Evolutionary conservation across 1,140 invertebrate genomes (phyloP).

Genomic region (Lamellibrachia luymesi): DNA sequence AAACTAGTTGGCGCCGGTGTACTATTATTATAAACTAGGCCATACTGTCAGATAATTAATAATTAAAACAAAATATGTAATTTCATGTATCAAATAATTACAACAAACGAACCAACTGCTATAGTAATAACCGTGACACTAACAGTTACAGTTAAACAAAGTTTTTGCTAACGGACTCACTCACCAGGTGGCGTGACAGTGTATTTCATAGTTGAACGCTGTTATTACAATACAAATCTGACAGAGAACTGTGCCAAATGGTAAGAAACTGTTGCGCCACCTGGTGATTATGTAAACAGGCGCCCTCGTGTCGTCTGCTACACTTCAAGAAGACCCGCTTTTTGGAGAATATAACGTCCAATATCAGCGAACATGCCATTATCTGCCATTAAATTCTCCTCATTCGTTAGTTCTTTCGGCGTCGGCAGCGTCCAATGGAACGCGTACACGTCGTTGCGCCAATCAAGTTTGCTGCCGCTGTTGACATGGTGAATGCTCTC

Average conservation of each 20-base stretch:
- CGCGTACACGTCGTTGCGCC: conserved; percentile 26
- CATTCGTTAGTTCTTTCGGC: conserved; percentile 21
- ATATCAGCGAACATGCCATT: conserved; percentile 27
- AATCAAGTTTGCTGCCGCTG: conserved; percentile 22
- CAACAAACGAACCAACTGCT: no score
- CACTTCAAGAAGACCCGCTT: conserved; percentile 16
- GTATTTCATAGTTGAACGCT: not conserved
- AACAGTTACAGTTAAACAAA: no score
- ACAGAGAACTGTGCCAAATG: not conserved
- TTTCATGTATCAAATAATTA: no score
- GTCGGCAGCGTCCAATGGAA: conserved; percentile 31
- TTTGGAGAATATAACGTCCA: conserved; percentile 21
- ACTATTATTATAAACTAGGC: no score
- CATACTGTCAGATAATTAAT: no score
- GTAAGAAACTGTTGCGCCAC: not conserved
- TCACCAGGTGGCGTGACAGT: not conserved
- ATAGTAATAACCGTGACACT: no score
- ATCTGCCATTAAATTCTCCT: conserved; percentile 12
- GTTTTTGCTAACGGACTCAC: not conserved
- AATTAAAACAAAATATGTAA: no score
- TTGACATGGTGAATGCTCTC: conserved; percentile 29
- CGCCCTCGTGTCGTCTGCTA: not conserved
- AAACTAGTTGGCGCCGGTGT: no score
- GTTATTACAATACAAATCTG: not conserved
- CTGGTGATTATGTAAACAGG: not conserved